Percentiles rank a stretch among this genome's conserved stretches.
phyloP scores from a whole-genome alignment of 2,113 vertebrate species.

The Odobenus rosmarus region DNA sequence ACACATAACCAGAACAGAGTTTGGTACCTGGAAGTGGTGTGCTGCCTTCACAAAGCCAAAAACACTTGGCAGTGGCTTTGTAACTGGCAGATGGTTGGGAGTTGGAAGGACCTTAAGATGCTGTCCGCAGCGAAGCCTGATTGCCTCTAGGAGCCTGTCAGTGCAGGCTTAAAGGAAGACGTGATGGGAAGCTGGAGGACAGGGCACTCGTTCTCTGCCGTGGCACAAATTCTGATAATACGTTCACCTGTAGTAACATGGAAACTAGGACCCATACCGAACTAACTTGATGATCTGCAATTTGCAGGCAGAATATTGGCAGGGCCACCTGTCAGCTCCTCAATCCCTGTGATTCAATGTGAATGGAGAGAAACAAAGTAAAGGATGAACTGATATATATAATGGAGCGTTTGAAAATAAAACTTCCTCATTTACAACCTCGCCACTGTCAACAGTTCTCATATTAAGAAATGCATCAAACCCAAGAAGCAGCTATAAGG shows the following conservation, averaged over 20 bases:
- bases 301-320: background rate
- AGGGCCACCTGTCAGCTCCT: too few species aligned
- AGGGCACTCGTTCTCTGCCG: background rate
- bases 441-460: background rate
- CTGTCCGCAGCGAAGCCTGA: background rate
- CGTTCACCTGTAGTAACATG: background rate
- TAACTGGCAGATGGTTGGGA: background rate
- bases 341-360: background rate
- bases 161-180: background rate
- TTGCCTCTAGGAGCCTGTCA: background rate
- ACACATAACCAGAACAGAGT: background rate
- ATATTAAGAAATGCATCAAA: background rate
- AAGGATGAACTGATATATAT: background rate
- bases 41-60: background rate
- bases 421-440: background rate
- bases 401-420: background rate
- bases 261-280: background rate
- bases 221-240: background rate
- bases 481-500: background rate
- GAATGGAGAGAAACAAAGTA: background rate
- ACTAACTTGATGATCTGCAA: background rate
- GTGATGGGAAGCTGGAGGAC: background rate
- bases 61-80: background rate
- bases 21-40: background rate
- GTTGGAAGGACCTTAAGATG: background rate